Conservation (phyloP, 1,140 invertebrate species). For the Acromyrmex heyeri region DNA sequence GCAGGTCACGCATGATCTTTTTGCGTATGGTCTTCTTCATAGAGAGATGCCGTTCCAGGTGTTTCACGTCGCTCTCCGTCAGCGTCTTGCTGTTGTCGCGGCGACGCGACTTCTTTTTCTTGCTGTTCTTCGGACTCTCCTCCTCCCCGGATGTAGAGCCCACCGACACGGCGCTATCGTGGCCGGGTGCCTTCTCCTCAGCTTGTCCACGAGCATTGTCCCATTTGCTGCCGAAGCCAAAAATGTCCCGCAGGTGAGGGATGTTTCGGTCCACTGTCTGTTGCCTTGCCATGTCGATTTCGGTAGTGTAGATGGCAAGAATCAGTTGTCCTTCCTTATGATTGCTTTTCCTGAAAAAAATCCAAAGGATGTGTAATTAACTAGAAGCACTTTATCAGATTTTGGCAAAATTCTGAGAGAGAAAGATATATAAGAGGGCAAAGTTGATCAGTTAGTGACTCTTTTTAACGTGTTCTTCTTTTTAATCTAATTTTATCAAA, state of each 20-base stretch:
- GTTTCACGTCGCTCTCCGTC: conserved; percentile 91
- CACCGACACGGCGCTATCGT: conserved; percentile 87
- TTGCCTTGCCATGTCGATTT: conserved; percentile 79
- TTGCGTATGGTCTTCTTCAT: conserved; percentile 96
- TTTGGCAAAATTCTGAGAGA: no score
- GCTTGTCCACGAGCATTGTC: conserved; percentile 76
- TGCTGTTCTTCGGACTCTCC: conserved; percentile 87
- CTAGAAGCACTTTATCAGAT: no score
- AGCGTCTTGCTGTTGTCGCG: conserved; percentile 88
- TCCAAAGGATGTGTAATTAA: no score
- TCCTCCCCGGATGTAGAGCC: conserved; percentile 88
- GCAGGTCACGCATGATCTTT: conserved; percentile 94
- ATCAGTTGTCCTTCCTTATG: neutral
- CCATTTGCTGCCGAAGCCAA: conserved; percentile 87
- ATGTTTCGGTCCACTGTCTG: conserved; percentile 89
- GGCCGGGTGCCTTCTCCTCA: conserved; percentile 83
- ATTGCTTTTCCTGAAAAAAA: neutral
- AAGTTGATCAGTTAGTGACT: no score
- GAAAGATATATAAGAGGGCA: no score
- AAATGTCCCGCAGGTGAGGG: conserved; percentile 90
- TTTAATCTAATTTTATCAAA: no score
- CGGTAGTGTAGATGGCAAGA: neutral
- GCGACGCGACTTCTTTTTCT: conserved; percentile 87
- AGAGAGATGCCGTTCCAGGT: conserved; percentile 92
- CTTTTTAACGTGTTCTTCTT: no score